Conservation (phyloP, 1,140 invertebrate species). For the Drosophila athabasca region DNA sequence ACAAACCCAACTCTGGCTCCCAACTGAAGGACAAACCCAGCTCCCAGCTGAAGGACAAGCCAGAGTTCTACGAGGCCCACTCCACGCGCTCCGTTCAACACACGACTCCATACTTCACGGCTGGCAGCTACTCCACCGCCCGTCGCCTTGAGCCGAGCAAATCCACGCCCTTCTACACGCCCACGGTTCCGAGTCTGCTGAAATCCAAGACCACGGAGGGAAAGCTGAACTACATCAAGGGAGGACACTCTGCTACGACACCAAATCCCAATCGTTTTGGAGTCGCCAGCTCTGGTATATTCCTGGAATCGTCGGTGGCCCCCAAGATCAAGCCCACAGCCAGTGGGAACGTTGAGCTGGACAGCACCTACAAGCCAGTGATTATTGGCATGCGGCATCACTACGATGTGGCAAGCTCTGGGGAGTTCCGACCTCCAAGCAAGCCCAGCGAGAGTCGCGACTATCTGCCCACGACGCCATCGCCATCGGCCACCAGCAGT, state of each 20-base stretch:
- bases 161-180: conserved; percentile 82
- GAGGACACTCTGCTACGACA: conserved; percentile 51
- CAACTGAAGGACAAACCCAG: conserved; percentile 13
- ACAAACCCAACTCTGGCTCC: conserved; percentile 27
- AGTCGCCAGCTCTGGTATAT: conserved; percentile 42
- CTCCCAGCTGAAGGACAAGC: conserved; percentile 39
- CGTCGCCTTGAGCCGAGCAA: conserved; percentile 70
- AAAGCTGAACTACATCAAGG: conserved; percentile 70
- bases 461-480: conserved; percentile 63
- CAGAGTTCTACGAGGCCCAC: conserved; percentile 61
- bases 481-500: conserved; percentile 60
- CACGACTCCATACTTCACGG: conserved; percentile 56
- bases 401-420: conserved; percentile 66
- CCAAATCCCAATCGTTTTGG: conserved; percentile 65
- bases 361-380: conserved; percentile 64
- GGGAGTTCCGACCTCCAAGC: conserved; percentile 40
- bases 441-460: conserved; percentile 60
- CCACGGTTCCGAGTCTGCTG: conserved; percentile 79
- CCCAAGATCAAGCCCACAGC: conserved; percentile 61
- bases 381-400: conserved; percentile 77
- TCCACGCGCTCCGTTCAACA: conserved; percentile 53
- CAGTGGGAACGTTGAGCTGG: conserved; percentile 52
- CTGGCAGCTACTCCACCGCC: conserved; percentile 62
- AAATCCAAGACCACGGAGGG: conserved; percentile 73
- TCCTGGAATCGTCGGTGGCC: conserved; percentile 61